phyloP scores from a whole-genome alignment of 2,888 invertebrate species.

The Drosophila sordidapex region DNA sequence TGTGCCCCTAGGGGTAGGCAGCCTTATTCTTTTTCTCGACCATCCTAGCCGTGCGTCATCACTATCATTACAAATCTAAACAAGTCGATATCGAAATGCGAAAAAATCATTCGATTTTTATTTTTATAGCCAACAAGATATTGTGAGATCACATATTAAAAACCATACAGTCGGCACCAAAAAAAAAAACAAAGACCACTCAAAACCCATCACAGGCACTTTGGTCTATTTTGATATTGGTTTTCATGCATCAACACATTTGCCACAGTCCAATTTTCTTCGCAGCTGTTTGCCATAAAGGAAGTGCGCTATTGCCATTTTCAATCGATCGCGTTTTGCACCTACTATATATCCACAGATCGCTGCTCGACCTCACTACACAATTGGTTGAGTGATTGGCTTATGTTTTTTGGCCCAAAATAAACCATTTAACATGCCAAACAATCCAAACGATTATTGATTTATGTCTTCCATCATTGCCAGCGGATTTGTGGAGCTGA shows the following conservation, averaged over 20 bases:
- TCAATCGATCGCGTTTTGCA: conserved; percentile 44
- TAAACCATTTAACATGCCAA: conserved; percentile 60
- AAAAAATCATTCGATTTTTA: conserved; percentile 23
- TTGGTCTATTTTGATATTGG: conserved; percentile 52
- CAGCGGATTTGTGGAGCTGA: conserved; percentile 36
- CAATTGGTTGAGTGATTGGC: conserved; percentile 59
- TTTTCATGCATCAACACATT: conserved; percentile 60
- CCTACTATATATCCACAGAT: conserved; percentile 28
- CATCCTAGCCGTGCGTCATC: conserved; percentile 59
- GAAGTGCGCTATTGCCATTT: conserved; percentile 65
- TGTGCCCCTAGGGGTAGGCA: conserved; percentile 64
- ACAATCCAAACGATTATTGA: conserved; percentile 52
- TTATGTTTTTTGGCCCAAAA: conserved; percentile 61
- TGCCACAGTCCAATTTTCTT: conserved; percentile 36
- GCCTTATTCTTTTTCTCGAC: conserved; percentile 13
- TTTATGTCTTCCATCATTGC: conserved; percentile 38
- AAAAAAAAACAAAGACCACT: neutral
- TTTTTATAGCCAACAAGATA: conserved; percentile 39
- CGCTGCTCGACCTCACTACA: conserved; percentile 24
- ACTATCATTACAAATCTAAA: conserved; percentile 45
- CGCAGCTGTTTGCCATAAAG: conserved; percentile 70
- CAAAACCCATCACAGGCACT: conserved; percentile 25
- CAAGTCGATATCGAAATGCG: conserved; percentile 50
- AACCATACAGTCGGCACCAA: conserved; percentile 34
- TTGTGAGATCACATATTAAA: conserved; percentile 56